These are phyloP conservation scores for Diadegma fenestrale DNA, from an alignment of 2,888 invertebrate genomes.

Conservation along the genomic window DNA sequence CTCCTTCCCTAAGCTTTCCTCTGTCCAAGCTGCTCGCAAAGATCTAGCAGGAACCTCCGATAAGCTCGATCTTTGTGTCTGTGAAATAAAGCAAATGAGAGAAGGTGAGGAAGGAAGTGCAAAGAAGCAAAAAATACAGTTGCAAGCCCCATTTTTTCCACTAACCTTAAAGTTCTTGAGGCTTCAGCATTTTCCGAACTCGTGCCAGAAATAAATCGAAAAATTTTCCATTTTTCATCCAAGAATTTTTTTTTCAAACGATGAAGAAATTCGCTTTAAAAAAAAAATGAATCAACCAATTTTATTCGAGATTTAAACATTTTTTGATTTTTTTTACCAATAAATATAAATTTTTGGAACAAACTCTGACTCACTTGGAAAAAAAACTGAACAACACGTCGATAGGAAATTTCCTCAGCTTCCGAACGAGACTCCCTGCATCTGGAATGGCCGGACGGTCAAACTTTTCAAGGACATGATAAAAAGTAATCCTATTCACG, in stretches of 20 bases:
- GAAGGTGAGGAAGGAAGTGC: conserved; percentile 16
- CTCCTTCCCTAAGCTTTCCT: conserved; percentile 24
- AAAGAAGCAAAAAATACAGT: background rate
- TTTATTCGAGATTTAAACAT: too few species aligned
- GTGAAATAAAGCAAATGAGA: conserved; percentile 43
- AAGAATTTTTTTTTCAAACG: background rate
- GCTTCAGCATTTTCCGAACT: background rate
- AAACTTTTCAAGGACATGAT: too few species aligned
- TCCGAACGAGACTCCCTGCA: too few species aligned
- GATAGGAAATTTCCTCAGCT: too few species aligned
- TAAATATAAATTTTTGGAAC: too few species aligned
- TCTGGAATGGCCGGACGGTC: too few species aligned
- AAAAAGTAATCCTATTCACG: too few species aligned
- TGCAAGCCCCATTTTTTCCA: background rate
- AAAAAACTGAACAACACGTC: too few species aligned
- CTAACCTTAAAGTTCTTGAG: background rate
- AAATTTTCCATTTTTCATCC: background rate
- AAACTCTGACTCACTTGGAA: too few species aligned
- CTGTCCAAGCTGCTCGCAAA: conserved; percentile 24
- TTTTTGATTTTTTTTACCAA: too few species aligned
- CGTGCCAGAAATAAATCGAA: background rate
- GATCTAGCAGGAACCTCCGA: conserved; percentile 17
- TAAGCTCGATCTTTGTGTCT: conserved; percentile 33
- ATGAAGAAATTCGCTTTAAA: background rate
- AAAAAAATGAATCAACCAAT: too few species aligned